phyloP scores from a whole-genome alignment of 2,113 vertebrate species.

The Takifugu flavidus region DNA sequence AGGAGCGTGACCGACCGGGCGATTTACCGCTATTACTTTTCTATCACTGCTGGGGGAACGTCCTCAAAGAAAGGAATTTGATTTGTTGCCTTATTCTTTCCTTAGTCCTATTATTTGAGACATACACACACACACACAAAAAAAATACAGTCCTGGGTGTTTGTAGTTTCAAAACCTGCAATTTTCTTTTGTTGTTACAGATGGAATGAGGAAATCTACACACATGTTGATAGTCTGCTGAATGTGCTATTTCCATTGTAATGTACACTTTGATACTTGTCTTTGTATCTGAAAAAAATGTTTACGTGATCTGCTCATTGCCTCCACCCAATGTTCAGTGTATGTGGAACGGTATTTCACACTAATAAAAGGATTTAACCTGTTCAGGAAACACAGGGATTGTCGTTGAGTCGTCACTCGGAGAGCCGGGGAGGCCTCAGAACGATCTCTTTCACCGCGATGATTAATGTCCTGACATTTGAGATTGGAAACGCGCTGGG shows the following conservation, averaged over 20 bases:
- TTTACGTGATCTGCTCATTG: slow-evolving; percentile 59
- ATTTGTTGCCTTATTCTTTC: slow-evolving; percentile 46
- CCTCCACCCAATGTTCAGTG: slow-evolving; percentile 60
- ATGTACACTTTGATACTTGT: slow-evolving; percentile 66
- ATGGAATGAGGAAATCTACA: slow-evolving; percentile 26
- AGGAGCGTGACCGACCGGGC: slow-evolving; percentile 23
- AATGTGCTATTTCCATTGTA: slow-evolving; percentile 58
- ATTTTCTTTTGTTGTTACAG: slow-evolving; percentile 61
- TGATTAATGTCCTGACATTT: slow-evolving; percentile 44
- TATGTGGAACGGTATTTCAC: slow-evolving; percentile 66
- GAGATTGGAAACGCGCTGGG: slow-evolving; percentile 32
- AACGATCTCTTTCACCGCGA: slow-evolving; percentile 17
- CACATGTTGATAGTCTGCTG: slow-evolving; percentile 55
- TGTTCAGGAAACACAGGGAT: background rate
- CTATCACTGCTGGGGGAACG: slow-evolving; percentile 1
- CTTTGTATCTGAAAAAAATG: slow-evolving; percentile 45
- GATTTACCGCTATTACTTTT: slow-evolving; percentile 14
- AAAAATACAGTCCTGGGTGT: slow-evolving; percentile 13
- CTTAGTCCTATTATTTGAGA: slow-evolving; percentile 49
- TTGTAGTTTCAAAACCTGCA: slow-evolving; percentile 45
- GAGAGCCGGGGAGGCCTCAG: background rate
- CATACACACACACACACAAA: slow-evolving; percentile 23
- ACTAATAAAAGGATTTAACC: slow-evolving; percentile 64
- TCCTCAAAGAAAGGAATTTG: slow-evolving; percentile 45
- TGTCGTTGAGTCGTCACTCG: background rate